Percentiles rank a stretch among this genome's conserved stretches.
These are phyloP conservation scores for Enteromius radiatus DNA, from an alignment of 2,797 vertebrate genomes.

Conservation along the genomic window DNA sequence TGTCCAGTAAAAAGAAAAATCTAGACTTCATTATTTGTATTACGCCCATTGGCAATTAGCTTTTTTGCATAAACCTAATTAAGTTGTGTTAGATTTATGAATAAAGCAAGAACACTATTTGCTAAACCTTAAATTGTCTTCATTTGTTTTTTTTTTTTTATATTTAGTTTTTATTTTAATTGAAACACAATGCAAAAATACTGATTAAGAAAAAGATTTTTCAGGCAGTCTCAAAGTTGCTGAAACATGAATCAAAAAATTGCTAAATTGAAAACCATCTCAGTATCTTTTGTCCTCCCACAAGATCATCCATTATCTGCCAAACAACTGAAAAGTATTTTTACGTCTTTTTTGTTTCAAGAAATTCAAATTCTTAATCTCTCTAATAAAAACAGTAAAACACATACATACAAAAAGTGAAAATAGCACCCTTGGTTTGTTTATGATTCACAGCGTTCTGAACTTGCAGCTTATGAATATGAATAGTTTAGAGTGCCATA, in stretches of 20 bases:
- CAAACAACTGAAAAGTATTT: background rate
- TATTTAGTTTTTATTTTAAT: background rate
- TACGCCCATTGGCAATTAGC: background rate
- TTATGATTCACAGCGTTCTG: slow-evolving; percentile 8
- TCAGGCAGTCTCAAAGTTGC: background rate
- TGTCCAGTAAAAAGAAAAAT: background rate
- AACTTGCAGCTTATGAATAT: slow-evolving; percentile 24
- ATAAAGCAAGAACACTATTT: slow-evolving; percentile 1
- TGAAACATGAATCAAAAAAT: background rate
- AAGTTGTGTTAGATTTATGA: background rate
- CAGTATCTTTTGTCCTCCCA: background rate
- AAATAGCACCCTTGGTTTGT: slow-evolving; percentile 2
- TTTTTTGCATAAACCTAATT: background rate
- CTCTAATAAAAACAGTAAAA: background rate
- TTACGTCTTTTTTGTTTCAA: background rate
- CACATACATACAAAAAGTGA: background rate
- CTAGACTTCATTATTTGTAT: background rate
- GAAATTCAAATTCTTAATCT: background rate
- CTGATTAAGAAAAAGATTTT: background rate
- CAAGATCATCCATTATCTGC: background rate
- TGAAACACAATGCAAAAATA: background rate
- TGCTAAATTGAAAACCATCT: background rate
- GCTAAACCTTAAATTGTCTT: background rate
- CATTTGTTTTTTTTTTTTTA: background rate
- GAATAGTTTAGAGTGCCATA: background rate